Percentiles rank a stretch among this genome's conserved stretches.
These are phyloP conservation scores for Mythimna lalbum DNA, from an alignment of 2,888 invertebrate genomes.

Conservation along the genomic window DNA sequence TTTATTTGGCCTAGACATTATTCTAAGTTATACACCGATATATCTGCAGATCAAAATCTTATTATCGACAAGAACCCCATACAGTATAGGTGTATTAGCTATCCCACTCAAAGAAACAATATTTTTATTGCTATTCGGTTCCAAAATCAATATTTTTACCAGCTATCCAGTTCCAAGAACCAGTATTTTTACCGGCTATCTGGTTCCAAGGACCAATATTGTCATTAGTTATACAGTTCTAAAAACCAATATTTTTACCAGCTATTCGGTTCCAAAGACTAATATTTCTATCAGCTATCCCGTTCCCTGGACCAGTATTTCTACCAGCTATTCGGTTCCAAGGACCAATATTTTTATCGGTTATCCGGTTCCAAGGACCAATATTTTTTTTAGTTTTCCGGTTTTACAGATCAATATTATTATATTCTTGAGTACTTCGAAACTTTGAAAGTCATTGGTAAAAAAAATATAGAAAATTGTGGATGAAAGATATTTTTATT, in stretches of 20 bases:
- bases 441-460: background rate
- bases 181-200: too few relatives aligned
- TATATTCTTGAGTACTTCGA: background rate
- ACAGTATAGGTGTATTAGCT: background rate
- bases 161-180: background rate
- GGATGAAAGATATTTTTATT: background rate
- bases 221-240: too few relatives aligned
- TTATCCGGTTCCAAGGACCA: background rate
- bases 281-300: too few relatives aligned
- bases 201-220: background rate
- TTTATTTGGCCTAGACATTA: conserved; percentile 61
- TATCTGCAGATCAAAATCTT: conserved; percentile 44
- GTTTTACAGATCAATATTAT: too few relatives aligned
- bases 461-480: background rate
- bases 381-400: background rate
- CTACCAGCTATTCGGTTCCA: background rate
- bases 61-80: background rate
- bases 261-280: too few relatives aligned
- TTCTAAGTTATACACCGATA: conserved; percentile 36
- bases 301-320: too few relatives aligned
- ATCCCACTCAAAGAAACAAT: background rate
- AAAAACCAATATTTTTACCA: too few relatives aligned
- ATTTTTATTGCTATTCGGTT: background rate
- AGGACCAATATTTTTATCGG: background rate
- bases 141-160: background rate